A percentile compares a stretch with the other conserved stretches of the same genome.
These are phyloP conservation scores for Peromyscus leucopus DNA, from an alignment of 2,113 vertebrate genomes.

Conservation along the genomic window DNA sequence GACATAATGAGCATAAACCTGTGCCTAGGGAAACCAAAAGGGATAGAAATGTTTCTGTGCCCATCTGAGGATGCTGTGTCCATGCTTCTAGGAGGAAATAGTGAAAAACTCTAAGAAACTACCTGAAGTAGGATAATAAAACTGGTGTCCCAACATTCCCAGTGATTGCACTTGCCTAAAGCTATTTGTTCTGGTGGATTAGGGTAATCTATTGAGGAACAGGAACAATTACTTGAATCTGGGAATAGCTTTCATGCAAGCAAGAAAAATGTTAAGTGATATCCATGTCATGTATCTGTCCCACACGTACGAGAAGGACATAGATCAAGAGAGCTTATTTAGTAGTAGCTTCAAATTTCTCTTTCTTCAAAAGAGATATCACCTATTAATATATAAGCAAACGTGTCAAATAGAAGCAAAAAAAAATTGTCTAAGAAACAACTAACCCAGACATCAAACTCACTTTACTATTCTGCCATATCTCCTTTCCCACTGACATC, in stretches of 20 bases:
- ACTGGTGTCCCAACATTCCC: background rate
- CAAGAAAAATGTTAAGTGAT: background rate
- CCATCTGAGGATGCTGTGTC: background rate
- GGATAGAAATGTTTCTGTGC: background rate
- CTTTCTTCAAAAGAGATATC: background rate
- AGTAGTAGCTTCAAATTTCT: background rate
- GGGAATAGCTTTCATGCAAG: background rate
- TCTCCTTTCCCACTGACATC: background rate
- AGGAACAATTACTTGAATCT: background rate
- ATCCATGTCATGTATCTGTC: background rate
- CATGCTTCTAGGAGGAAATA: background rate
- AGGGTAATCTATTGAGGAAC: background rate
- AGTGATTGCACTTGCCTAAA: background rate
- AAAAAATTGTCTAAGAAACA: background rate
- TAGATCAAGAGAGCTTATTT: background rate
- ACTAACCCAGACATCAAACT: background rate
- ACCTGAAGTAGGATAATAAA: background rate
- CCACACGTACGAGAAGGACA: background rate
- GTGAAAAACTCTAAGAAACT: background rate
- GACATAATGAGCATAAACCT: background rate
- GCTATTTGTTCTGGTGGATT: background rate
- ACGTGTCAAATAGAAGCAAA: background rate
- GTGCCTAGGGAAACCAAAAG: background rate
- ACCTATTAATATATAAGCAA: background rate
- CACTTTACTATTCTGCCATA: background rate